Conservation (phyloP, 92 coral and sea anemone genomes). For the Zoanthus sociatus region DNA sequence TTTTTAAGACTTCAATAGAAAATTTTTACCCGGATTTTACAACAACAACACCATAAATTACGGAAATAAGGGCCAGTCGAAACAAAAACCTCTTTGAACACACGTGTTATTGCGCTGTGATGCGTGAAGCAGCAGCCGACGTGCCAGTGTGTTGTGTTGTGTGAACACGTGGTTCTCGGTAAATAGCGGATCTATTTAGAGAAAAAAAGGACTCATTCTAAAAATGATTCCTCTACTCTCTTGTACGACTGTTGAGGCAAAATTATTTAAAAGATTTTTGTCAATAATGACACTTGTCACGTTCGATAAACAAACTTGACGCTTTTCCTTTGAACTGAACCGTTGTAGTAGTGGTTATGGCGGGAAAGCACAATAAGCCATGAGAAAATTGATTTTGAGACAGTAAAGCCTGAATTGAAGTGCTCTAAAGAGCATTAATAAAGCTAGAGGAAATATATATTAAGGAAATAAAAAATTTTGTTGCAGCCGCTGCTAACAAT, state of each 20-base stretch:
- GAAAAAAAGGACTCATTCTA: background rate
- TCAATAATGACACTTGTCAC: slow-evolving; percentile 36
- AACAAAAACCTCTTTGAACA: background rate
- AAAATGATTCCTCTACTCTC: background rate
- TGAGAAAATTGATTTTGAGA: slow-evolving; percentile 8
- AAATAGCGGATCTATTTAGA: background rate
- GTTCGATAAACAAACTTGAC: slow-evolving; percentile 32
- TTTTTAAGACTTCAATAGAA: background rate
- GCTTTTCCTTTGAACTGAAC: slow-evolving; percentile 21
- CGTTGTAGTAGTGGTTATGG: background rate
- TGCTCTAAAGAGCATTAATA: background rate
- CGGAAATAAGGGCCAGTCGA: background rate
- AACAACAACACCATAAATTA: background rate
- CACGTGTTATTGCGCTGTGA: slow-evolving; percentile 34
- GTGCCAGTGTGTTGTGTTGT: background rate
- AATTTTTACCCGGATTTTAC: background rate
- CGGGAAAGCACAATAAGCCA: slow-evolving; percentile 20
- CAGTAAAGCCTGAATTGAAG: background rate
- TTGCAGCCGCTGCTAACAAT: no score
- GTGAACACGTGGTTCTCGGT: slow-evolving; percentile 25
- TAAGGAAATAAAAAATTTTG: no score
- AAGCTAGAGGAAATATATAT: background rate
- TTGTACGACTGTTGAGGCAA: background rate
- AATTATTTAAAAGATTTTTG: background rate
- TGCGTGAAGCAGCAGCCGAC: background rate